Base-by-base conservation (phyloP, 2,113 vertebrate genomes). In the Calcarius ornatus region DNA sequence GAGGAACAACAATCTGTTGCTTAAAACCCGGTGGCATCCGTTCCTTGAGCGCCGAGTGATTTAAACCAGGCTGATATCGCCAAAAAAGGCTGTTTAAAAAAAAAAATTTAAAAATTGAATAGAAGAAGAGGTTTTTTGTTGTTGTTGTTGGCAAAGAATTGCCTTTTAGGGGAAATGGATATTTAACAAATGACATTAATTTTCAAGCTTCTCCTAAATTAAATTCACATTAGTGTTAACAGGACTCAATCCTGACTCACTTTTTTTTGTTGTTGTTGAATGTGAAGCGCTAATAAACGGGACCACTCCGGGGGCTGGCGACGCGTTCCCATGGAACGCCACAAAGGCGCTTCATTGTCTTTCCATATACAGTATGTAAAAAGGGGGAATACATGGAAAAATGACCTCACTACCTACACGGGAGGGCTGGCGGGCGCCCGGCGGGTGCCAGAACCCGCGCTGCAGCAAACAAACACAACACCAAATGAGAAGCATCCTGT, bases 371-470 rank as follows among this genome's bases (percentile, higher is more conserved):
- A 96, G 96, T 79, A 77, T 89, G 92, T 53, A n/a, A 92, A 96
- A 89, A 90, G 60, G 73, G 93, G 94, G 88, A 95, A 93, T 69
- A 93, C 95, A 96, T 95, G 96, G 95, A 95, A 96, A 97, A 97
- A 94, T 97, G 96, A 97, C 94, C 92, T 97, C 96, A 97, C 78
- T 94, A 93, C 80, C 95, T 95, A 97, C 95, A 97, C 94, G 93
- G 96, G 96, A 96, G 95, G 77, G 90, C 94, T 95, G 97, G 94
- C 92, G 40, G 72, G 57, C 56, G 88, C 82, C 94, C 86, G 92
- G 85, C 78, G 81, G 87, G 83, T 92, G 97, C 94, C 96, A 96
- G 94, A 89, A 94, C 75, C 70, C 27, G 45, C 33, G 30, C 81
- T 38, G 93, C 82, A 73, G 93, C 95, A 93, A 96, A 92, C 94